Base-by-base conservation (phyloP, 2,888 invertebrate species). In the Pomacea canaliculata region DNA sequence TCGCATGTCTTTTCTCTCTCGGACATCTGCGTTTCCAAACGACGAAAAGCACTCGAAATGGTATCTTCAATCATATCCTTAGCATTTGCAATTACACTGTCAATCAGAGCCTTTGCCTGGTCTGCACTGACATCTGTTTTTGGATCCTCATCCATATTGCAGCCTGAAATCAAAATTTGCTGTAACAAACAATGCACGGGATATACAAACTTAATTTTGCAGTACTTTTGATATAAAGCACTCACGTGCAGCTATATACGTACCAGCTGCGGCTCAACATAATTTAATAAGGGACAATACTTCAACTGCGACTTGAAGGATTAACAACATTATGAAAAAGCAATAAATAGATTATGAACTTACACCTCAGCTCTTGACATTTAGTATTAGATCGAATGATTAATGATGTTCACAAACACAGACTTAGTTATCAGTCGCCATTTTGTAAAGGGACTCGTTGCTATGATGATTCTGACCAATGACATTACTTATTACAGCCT, bases 11-110 rank as follows among this genome's bases (percentile, higher is more conserved):
- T 85, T 80, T 87, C 86, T 68, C 84, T 82, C 66, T 87, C 86
- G 71, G 83, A 83, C 82, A 83, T 82, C 70, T 86, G 85, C 48
- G 85, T 85, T 79, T 86, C 86, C 70, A 90, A 83, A 78, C 87
- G 81, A 79, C 83, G 83, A 8, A 90, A 86, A 1, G 90, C 88
- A 73, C 78, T 80, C 67, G 87, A 85, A 66, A 90, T 89, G 49
- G 89, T 88, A 69, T 84, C 81, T 81, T 89, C 87, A 9, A 90
- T 87, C 76, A 90, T 84, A 27, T 79, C 71, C 65, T 87, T 86
- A 67, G 80, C 80, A 49, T 78, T 37, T 12, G 74, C 23, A 10
- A 74, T 49, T 13, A 69, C 74, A 46, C 67, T 69, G 12, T 74
- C 74, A 18, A 74, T 69, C 13, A 74, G 51, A 3, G 67, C 62